These are phyloP conservation scores for Sula dactylatra DNA, from an alignment of 2,113 vertebrate species.

Conservation along the genomic window DNA sequence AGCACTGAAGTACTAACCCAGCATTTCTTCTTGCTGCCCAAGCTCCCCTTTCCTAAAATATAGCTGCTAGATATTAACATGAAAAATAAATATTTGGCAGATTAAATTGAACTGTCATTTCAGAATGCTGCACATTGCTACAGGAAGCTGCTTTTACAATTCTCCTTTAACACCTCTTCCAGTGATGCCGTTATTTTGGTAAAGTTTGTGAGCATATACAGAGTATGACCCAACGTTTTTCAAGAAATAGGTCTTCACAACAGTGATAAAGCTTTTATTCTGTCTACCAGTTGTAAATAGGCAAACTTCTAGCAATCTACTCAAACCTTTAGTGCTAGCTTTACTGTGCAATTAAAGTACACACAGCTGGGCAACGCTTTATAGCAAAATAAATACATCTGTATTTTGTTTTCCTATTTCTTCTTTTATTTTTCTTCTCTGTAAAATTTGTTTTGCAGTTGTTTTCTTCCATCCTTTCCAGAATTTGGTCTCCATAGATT, in stretches of 20 bases:
- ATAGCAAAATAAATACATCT: neutral
- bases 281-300: neutral
- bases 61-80: neutral
- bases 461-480: neutral
- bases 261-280: neutral
- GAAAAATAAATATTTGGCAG: neutral
- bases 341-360: neutral
- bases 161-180: neutral
- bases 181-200: neutral
- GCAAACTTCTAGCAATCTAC: neutral
- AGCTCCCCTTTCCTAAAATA: neutral
- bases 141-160: neutral
- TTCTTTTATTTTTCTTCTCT: neutral
- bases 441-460: neutral
- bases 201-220: neutral
- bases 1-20: neutral
- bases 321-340: neutral
- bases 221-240: neutral
- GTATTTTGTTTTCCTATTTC: neutral
- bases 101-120: neutral
- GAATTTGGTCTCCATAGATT: neutral
- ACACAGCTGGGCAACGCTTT: fast-evolving
- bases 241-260: neutral
- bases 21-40: neutral
- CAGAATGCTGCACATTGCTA: neutral